Evolutionary conservation across 2,888 invertebrate species (phyloP), one percentile per base, ranked within the genome.

Genomic region (Buathra laborator): DNA sequence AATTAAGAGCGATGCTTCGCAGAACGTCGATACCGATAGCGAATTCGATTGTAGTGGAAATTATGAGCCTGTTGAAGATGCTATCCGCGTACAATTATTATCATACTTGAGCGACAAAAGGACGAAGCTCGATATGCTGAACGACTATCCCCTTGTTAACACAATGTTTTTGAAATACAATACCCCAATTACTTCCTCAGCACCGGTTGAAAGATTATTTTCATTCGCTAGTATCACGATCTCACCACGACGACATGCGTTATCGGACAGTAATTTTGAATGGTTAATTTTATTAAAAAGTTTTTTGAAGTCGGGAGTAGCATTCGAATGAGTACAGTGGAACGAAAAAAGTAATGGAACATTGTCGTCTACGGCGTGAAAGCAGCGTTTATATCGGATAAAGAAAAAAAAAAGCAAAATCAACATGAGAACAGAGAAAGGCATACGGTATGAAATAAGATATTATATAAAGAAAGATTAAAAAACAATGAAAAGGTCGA

Each of bases 131-230:
- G 16, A 7, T n/a, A 44, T 59, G 44, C 62, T 71, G 0, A 24
- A n/a, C 62, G 44, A 56, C 44, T 70, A 62, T 29, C 46, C 56
- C 5, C 16, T 74, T 6, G 74, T 81, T 32, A 51, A 74, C 66
- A 64, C 51, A 74, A 37, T 83, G 7, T 83, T 83, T 51, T 48
- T 72, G 14, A 77, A 78, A 44, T 83, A 72, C 2, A 24, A 24
- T 24, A 24, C 24, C 24, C 24, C 24, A 24, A 24, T 24, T 24
- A 24, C 24, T 24, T 24, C 24, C 24, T 24, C 3, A 24, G 24
- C 24, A 24, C 24, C 24, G 24, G 24, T 24, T 24, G 24, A 24
- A 24, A 24, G 44, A 44, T 44, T 44, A 12, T 44, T 44, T n/a
- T 53, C 53, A 6, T 53, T 16, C n/a, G 53, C 53, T 6, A 53